Evolutionary conservation across 2,113 vertebrate species (phyloP).

Genomic region (Numida meleagris): DNA sequence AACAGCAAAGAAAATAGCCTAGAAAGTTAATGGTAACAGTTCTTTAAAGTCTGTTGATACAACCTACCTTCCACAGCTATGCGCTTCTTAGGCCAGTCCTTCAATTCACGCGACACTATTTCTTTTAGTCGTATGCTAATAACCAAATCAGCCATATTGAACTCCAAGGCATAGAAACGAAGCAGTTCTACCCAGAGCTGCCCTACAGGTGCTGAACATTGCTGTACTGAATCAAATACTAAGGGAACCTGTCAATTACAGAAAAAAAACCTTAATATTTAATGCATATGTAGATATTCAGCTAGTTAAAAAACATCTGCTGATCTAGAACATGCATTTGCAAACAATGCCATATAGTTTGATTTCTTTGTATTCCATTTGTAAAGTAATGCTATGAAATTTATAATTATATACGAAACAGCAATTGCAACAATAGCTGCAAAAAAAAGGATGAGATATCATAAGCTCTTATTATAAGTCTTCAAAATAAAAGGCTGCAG

Average conservation of each 20-base stretch:
- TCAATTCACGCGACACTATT: conserved; percentile 85
- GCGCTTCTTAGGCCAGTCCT: conserved; percentile 95
- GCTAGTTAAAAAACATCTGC: neutral
- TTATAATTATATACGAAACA: neutral
- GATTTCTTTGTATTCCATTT: neutral
- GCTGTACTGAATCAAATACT: conserved; percentile 75
- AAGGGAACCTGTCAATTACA: conserved; percentile 81
- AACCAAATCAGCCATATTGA: conserved; percentile 87
- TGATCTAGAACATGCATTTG: neutral
- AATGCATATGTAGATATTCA: neutral
- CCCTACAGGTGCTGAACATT: conserved; percentile 75
- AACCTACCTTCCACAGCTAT: conserved; percentile 91
- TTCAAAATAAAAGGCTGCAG: neutral
- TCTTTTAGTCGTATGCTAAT: conserved; percentile 88
- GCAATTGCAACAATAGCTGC: neutral
- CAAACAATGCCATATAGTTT: neutral
- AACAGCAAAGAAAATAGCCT: neutral
- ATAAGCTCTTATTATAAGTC: neutral
- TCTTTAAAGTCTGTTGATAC: neutral
- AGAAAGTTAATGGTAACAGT: neutral
- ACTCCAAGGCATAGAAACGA: conserved; percentile 93
- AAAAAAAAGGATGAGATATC: neutral
- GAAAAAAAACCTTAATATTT: conserved; percentile 32
- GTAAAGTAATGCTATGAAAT: neutral
- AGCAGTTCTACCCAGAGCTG: conserved; percentile 93